A percentile compares a stretch with the other conserved stretches of the same genome.
These are phyloP conservation scores for Axis porcinus DNA, from an alignment of 2,113 vertebrate genomes.

Conservation along the genomic window DNA sequence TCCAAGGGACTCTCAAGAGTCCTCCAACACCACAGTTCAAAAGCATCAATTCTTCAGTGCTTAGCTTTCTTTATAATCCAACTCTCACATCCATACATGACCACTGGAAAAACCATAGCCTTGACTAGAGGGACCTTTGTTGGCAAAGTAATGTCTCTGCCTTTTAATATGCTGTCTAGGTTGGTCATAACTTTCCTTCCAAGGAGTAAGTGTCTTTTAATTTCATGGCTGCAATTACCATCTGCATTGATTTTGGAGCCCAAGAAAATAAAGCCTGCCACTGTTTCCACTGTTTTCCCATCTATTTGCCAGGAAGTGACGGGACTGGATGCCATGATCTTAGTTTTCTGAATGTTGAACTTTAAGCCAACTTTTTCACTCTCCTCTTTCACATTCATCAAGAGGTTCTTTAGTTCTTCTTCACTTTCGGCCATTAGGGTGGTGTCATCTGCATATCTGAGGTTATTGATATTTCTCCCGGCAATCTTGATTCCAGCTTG, in stretches of 20 bases:
- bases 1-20: not conserved
- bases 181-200: not conserved
- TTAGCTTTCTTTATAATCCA: not conserved
- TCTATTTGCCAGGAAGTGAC: not conserved
- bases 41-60: not conserved
- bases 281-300: not conserved
- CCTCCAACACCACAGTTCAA: not conserved
- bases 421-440: not conserved
- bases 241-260: not conserved
- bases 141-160: not conserved
- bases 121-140: not conserved
- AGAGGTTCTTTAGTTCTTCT: not conserved
- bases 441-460: not conserved
- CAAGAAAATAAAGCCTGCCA: not conserved
- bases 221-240: not conserved
- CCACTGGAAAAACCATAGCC: not conserved
- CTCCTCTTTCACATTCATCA: not conserved
- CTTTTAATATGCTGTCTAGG: not conserved
- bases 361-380: not conserved
- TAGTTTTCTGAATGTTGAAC: not conserved
- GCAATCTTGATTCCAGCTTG: not conserved
- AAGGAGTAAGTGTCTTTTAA: not conserved
- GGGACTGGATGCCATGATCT: not conserved
- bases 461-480: not conserved
- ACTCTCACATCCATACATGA: not conserved